These are phyloP conservation scores for Calypte anna DNA, from an alignment of 2,113 vertebrate genomes.

Conservation along the genomic window DNA sequence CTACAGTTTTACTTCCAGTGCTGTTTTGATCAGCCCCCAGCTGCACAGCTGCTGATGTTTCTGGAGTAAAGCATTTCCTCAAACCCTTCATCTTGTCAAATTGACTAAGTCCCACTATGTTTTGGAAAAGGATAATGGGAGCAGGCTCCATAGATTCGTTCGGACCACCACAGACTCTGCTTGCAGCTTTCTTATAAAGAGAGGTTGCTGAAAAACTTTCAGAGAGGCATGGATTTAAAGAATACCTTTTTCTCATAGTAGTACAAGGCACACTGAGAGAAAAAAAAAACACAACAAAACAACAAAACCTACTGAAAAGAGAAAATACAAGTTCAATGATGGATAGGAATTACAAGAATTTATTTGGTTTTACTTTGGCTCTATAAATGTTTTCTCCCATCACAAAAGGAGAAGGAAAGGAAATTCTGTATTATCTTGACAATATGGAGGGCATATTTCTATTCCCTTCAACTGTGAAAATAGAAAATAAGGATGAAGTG, in stretches of 20 bases:
- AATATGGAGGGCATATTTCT: fast-evolving
- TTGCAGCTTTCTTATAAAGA: not conserved
- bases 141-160: not conserved
- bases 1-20: not conserved
- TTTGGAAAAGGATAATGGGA: not conserved
- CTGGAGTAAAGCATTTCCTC: conserved; percentile 21
- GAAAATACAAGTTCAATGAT: not conserved
- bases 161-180: not conserved
- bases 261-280: not conserved
- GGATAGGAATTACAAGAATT: conserved; percentile 14
- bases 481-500: not conserved
- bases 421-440: not conserved
- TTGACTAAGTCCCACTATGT: conserved; percentile 10
- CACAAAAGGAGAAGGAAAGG: not conserved
- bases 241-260: not conserved
- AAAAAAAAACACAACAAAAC: not conserved
- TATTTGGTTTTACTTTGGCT: conserved; percentile 14
- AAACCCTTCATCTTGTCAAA: conserved; percentile 1
- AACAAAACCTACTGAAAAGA: not conserved
- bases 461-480: not conserved
- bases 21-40: not conserved
- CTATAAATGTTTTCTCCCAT: not conserved
- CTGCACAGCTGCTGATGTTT: conserved; percentile 2
- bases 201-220: not conserved
- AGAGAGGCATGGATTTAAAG: not conserved